phyloP scores from a whole-genome alignment of 2,888 invertebrate species.

The Dynastes hyllus region DNA sequence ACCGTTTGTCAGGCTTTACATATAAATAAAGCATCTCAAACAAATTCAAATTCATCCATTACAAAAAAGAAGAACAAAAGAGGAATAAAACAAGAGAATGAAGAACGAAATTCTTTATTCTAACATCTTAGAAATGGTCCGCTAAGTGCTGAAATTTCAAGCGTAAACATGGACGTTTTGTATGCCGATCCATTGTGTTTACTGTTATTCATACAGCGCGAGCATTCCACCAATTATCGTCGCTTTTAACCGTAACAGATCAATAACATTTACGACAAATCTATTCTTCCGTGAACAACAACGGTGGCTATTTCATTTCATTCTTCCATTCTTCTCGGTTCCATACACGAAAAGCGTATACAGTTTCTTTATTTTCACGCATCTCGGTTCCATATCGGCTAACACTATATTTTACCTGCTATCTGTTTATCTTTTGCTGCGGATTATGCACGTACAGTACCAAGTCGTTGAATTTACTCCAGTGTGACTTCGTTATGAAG shows the following conservation, averaged over 20 bases:
- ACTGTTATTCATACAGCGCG: slow-evolving; percentile 30
- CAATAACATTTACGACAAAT: slow-evolving; percentile 41
- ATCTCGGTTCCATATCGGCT: neutral
- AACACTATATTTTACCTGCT: neutral
- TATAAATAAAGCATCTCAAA: neutral
- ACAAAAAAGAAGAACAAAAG: neutral
- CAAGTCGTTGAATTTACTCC: no score
- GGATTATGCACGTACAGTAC: neutral
- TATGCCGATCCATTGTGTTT: slow-evolving; percentile 31
- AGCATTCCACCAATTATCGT: slow-evolving; percentile 37
- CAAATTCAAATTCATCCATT: neutral
- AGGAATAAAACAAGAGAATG: neutral
- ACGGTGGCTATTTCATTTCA: neutral
- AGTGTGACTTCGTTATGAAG: no score
- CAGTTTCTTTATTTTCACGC: neutral
- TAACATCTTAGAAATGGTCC: slow-evolving; percentile 26
- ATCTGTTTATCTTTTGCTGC: neutral
- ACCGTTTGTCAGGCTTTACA: no score
- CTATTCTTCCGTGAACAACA: slow-evolving; percentile 40
- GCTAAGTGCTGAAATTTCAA: slow-evolving; percentile 29
- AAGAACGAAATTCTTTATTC: slow-evolving; percentile 30
- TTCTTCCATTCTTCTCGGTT: slow-evolving; percentile 18
- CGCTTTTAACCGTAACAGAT: slow-evolving; percentile 43
- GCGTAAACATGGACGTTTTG: slow-evolving; percentile 13
- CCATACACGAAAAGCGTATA: neutral